These are phyloP conservation scores for Furnarius figulus DNA, from an alignment of 2,113 vertebrate genomes.

Conservation along the genomic window DNA sequence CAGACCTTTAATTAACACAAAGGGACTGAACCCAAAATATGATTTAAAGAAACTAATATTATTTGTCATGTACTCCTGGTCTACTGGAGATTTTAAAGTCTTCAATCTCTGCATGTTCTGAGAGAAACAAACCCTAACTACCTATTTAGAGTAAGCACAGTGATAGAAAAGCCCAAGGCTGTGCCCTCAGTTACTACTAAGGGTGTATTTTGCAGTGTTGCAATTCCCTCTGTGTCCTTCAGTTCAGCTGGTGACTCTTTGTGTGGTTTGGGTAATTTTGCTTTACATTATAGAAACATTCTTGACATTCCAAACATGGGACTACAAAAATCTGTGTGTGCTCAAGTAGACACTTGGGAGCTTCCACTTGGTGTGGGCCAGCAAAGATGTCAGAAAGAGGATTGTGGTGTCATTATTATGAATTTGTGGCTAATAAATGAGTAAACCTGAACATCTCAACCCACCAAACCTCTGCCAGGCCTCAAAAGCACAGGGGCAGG, in stretches of 20 bases:
- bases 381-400: background rate
- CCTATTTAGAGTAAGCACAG: background rate
- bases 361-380: background rate
- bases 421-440: background rate
- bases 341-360: background rate
- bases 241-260: background rate
- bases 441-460: background rate
- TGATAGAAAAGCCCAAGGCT: background rate
- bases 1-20: background rate
- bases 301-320: background rate
- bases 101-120: background rate
- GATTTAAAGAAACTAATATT: background rate
- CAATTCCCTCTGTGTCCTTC: background rate
- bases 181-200: background rate
- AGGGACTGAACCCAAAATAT: background rate
- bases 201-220: background rate
- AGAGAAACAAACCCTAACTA: background rate
- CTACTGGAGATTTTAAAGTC: background rate
- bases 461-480: background rate
- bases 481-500: background rate
- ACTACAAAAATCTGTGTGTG: background rate
- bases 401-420: background rate
- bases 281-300: background rate
- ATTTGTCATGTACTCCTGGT: background rate
- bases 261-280: background rate